Base-by-base conservation (phyloP, 92 coral and sea anemone genomes). In the Plumapathes pennacea region DNA sequence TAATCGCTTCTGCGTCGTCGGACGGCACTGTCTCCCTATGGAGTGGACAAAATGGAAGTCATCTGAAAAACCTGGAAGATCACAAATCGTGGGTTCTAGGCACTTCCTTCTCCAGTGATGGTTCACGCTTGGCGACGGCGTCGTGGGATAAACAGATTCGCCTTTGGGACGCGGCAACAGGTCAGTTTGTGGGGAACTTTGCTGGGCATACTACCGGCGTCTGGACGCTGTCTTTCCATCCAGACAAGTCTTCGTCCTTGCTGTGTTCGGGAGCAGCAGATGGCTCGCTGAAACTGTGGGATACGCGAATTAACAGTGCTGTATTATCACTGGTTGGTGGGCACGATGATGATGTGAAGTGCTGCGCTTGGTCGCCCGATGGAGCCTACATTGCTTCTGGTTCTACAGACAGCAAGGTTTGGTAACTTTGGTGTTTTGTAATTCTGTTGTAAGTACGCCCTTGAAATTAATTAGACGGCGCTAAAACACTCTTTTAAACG, bases 241-340 rank as follows among this genome's bases (percentile, higher is more conserved):
- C 85, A 6, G 81, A 72, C 9, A 57, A 64, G 14, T 37, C 54
- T 24, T 12, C 69, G 2, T 60, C 76, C 18, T 69, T 85, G 29
- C 76, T 94, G 25, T 94, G 99, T 66, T 84, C 99, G 22, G 99
- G 99, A 0, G 85, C 99, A 10, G 99, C 88, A 39, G 99, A 94
- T 50, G 99, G 99, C 0, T 72, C 91, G 37, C 72, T 94, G 12
- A 80, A 83, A 47, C 79, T 94, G 25, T 94, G 99, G 99, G 99
- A 94, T 54, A 56, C 82, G 20, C 71, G 99, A 25, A 57, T 70
- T 6, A 83, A 82, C 4, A 56, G 72, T 2, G 78, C 95, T 21
- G 88, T 77, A 4, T 73, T 79, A 81, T 77, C 90, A 22, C 68
- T 87, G 4, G 88, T 94, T 5, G 99, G 99, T 19, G 99, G 96